Base-by-base conservation (phyloP, 2,888 invertebrate genomes). In the Lissocephala sabroskyi region DNA sequence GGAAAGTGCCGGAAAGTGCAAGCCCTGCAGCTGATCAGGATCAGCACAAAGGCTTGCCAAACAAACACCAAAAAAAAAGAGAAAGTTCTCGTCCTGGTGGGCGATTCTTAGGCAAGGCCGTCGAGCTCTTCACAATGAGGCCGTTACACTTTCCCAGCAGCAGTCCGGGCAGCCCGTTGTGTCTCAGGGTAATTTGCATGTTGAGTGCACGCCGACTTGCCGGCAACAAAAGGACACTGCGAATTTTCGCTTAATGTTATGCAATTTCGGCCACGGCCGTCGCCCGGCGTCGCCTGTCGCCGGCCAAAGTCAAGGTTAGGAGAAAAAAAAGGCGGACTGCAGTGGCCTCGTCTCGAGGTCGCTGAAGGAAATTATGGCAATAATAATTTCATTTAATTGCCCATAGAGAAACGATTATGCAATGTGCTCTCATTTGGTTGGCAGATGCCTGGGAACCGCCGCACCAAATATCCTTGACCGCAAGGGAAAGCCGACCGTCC, bases 311-410 rank as follows among this genome's bases (percentile, higher is more conserved):
- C 49, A 49, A 49, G 49, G 49, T 40, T 40, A 51, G 26, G 29
- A 53, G 56, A 71, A 73, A 71, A 77, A 63, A 70, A 70, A 76
- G 68, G 77, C 54, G 51, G n/a, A 43, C 17, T 43, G 32, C 35
- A 41, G 47, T 45, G 33, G 26, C 9, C n/a, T 48, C 14, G 13
- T 16, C 6, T 28, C 77, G 74, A 73, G 73, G 73, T 70, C 66
- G 64, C 23, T 17, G 41, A 13, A 11, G 13, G 17, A 5, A 41
- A 28, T 41, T 9, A 17, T 41, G 9, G 17, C 13, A 35, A 13
- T 35, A 13, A 35, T 35, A 16, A 35, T 16, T 23, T 5, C 10
- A 17, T 35, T 35, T 35, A 14, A 9, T 14, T 35, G 17, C 13
- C 35, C 35, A 13, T 35, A 16, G 16, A 10, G 23, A 23, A n/a